Evolutionary conservation across 2,797 vertebrate species (phyloP).

Genomic region (Spinus pinus): DNA sequence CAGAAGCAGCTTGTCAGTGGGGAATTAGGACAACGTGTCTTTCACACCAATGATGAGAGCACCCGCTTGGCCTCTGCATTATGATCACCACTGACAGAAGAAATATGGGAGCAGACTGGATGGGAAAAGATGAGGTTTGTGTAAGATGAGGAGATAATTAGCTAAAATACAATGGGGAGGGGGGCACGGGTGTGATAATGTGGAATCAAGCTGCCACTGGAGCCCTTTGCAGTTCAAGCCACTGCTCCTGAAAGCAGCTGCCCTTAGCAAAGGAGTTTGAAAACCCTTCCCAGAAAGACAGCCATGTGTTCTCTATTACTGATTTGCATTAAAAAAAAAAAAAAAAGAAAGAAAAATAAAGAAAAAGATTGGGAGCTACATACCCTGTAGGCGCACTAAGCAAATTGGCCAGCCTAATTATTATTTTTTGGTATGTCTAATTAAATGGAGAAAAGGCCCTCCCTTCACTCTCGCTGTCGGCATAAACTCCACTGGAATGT

Average conservation of each 20-base stretch:
- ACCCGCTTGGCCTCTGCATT: not conserved
- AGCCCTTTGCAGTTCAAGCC: conserved; percentile 4
- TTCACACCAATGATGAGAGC: not conserved
- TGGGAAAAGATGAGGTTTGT: not conserved
- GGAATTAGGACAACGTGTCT: conserved; percentile 23
- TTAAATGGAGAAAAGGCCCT: conserved; percentile 61
- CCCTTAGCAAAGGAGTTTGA: not conserved
- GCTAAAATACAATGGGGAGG: not conserved
- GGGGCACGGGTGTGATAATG: not conserved
- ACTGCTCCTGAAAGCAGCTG: not conserved
- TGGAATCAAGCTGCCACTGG: not conserved
- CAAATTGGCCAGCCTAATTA: conserved; percentile 66
- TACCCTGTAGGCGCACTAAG: conserved; percentile 44
- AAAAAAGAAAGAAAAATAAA: not conserved
- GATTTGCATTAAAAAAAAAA: not conserved
- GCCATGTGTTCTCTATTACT: not conserved
- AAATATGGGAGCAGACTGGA: not conserved
- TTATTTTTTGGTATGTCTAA: conserved; percentile 66
- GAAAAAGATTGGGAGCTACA: not conserved
- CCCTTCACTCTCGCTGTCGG: not conserved
- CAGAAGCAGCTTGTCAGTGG: not conserved
- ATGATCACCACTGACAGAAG: not conserved
- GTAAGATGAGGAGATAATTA: not conserved
- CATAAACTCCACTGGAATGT: conserved; percentile 32
- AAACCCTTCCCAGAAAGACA: conserved; percentile 17